A percentile compares a stretch with the other conserved stretches of the same genome.
Evolutionary conservation across 2,113 vertebrate genomes (phyloP).

Genomic region (Syngnathus typhle): DNA sequence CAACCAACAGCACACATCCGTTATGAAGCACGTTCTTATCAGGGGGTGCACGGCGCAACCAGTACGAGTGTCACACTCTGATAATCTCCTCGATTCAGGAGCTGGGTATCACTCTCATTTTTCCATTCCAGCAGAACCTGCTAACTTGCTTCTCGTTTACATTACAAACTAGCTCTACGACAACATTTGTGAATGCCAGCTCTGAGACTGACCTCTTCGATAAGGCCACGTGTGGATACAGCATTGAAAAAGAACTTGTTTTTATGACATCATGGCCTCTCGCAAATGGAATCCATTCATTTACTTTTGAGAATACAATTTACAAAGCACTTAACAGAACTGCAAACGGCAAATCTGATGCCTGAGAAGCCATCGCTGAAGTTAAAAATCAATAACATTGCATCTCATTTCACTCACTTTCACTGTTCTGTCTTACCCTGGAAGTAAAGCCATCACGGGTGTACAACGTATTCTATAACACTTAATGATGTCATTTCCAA

Average conservation of each 20-base stretch:
- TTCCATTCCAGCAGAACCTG: not conserved
- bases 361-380: conserved; percentile 47
- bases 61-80: conserved; percentile 38
- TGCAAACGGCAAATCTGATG: conserved; percentile 61
- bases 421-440: conserved; percentile 33
- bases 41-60: conserved; percentile 32
- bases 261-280: conserved; percentile 49
- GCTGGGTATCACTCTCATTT: conserved; percentile 13
- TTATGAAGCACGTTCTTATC: conserved; percentile 50
- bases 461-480: not conserved
- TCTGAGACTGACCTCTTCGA: conserved; percentile 23
- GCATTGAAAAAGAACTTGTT: conserved; percentile 62
- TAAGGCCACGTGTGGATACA: conserved; percentile 33
- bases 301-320: conserved; percentile 58
- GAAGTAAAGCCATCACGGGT: not conserved
- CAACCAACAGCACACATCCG: conserved; percentile 20
- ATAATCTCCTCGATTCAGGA: conserved; percentile 46
- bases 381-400: conserved; percentile 61
- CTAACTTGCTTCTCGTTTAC: not conserved
- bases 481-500: conserved; percentile 12
- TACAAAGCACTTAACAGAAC: conserved; percentile 70
- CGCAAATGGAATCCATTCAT: conserved; percentile 61
- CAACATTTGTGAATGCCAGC: not conserved
- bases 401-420: conserved; percentile 49
- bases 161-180: not conserved